Base-by-base conservation (phyloP, 2,888 invertebrate genomes). In the Drosophila pseudotakahashii region DNA sequence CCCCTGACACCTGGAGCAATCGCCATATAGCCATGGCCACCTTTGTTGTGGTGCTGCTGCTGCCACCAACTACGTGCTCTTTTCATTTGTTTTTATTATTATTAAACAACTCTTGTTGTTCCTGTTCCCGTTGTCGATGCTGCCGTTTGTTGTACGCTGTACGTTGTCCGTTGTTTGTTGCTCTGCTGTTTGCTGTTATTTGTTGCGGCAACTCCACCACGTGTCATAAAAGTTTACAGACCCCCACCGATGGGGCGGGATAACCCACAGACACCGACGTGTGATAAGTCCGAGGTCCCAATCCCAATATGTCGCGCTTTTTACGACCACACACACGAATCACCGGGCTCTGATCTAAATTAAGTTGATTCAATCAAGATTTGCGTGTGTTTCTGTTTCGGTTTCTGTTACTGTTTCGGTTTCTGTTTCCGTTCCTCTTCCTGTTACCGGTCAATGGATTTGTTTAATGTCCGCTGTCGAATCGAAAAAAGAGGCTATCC, bases 61-160 rank as follows among this genome's bases (percentile, higher is more conserved):
- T 73, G 71, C 71, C 69, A 73, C 79, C 36, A 81, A 81, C 82
- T 81, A 81, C 88, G 86, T 85, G 88, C 85, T 88, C 71, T 82
- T 66, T 82, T 82, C 86, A 82, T 82, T 82, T 88, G 88, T 88
- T 82, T 85, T 82, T 88, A 88, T 88, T 81, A 88, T 81, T 88
- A 88, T 82, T 88, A 88, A 88, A 82, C 75, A 82, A 85, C 79
- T 82, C 82, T 84, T 68, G 75, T 72, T 76, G 82, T 70, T 54
- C 72, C 64, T 76, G 82, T 70, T 54, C 72, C 64, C 47, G 60
- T 55, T 55, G 59, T 62, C 59, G 55, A 37, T 73, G 37, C 51
- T 57, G 42, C 42, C 39, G 45, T 2, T 36, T n/a, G 45, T 26
- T 45, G 45, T 26, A n/a, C 26, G 39, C 19, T 48, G 52, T 30